Evolutionary conservation across 2,888 invertebrate species (phyloP), one percentile per base, ranked within the genome.

Genomic region (Tenthredo mesomela): DNA sequence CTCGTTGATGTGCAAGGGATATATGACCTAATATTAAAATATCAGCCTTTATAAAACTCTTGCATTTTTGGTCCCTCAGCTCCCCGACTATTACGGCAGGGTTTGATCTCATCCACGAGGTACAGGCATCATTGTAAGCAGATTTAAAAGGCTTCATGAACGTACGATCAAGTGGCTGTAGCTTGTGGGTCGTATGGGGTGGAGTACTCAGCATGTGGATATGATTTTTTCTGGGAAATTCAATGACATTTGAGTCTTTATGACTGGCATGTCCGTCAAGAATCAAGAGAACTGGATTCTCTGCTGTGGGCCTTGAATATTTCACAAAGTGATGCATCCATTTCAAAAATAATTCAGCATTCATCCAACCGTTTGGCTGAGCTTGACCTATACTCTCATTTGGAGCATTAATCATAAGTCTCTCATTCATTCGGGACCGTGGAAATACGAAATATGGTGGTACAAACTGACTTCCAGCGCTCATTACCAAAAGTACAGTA

Each of bases 161-260:
- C 2, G 84, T 84, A n/a, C 85, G 29, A 70, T 88, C 88, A 12
- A 88, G 84, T 0, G 87, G 88, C 43, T 89, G 88, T 3, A 89
- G 83, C 78, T 88, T 89, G 67, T 89, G 89, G 9, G 87, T 87
- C 10, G 87, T 88, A 84, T 89, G 89, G 12, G 88, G 89, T 33
- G 89, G 89, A 6, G 87, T 82, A 82, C 87, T 88, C 7, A 90
- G 71, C 87, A 90, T 87, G 58, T 89, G 87, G 65, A 89, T 85
- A 78, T 88, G 73, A 85, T 88, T 82, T 65, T 84, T 43, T 70
- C 86, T 85, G n/a, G 88, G 87, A 86, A 78, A 87, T 15, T 84
- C 43, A 40, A 89, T 88, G 1, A 89, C 88, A n/a, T 86, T 85
- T n/a, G 90, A 83, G 6, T 87, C 86, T 84, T 87, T 88, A 61